Evolutionary conservation across 2,888 invertebrate species (phyloP).

Genomic region (Lamellibrachia satsuma): DNA sequence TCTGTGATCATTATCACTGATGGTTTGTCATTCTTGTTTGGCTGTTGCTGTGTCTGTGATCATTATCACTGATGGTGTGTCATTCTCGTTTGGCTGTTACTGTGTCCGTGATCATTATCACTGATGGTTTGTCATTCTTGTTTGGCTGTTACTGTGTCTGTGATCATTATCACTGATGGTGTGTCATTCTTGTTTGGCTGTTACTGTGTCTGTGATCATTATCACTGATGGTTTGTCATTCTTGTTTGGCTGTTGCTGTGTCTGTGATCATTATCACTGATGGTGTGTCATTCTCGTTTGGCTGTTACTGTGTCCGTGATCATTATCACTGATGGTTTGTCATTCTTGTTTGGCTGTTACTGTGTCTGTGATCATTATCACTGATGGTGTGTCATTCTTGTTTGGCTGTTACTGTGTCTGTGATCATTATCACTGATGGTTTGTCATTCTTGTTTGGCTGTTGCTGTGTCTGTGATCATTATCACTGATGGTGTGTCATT

Average conservation of each 20-base stretch:
- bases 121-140: not conserved
- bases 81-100: not conserved
- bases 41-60: not conserved
- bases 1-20: not conserved
- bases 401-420: not conserved
- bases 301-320: not conserved
- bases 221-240: not conserved
- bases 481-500: not conserved
- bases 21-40: not conserved
- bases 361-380: not conserved
- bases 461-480: not conserved
- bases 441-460: not conserved
- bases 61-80: not conserved
- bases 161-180: not conserved
- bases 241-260: not conserved
- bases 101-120: not conserved
- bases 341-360: not conserved
- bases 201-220: not conserved
- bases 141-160: not conserved
- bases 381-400: not conserved
- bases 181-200: not conserved
- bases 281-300: not conserved
- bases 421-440: not conserved
- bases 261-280: not conserved
- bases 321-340: not conserved